Evolutionary conservation across 2,797 vertebrate genomes (phyloP), one percentile per base, ranked within the genome.

Genomic region (Ceryle rudis): DNA sequence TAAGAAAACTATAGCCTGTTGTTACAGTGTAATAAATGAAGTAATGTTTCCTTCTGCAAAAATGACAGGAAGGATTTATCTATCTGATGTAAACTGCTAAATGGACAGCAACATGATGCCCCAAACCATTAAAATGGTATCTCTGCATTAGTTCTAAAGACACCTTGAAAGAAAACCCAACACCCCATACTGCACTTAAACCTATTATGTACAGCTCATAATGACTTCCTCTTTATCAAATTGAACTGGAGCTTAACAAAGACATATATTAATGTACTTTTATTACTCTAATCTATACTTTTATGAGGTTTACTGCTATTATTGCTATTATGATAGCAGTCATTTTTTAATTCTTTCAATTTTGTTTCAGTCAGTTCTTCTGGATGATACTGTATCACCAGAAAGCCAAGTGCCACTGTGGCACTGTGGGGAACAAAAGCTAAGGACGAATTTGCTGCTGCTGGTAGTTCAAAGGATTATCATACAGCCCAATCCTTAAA

Each of bases 391-490:
- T 25, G 44, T 62, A 60, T 73, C 42, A 57, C 5, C 22, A 89
- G 72, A 86, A 88, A 80, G 35, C 15, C 11, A 7, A 88, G 31
- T 52, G 54, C 17, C 42, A 57, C 16, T 21, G 8, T 16, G 57
- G 21, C 42, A 62, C 17, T 28, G 12, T 19, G 22, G 52, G 6
- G 29, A 85, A 65, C 28, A 90, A 93, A 79, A 86, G 51, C 51
- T 55, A 66, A 81, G 71, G 58, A 72, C 4, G 6, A 71, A 69
- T 86, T 78, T 89, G 57, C 33, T 89, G 54, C 57, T 87, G 28
- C 47, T 60, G 37, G 61, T 64, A 89, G 13, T 78, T 87, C 81
- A 81, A 72, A 90, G 79, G 78, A 91, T 92, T 89, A 96, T 42
- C 86, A 93, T 60, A 83, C 29, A 83, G 22, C 10, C 31, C 74